Base-by-base conservation (phyloP, 2,797 vertebrate genomes). In the Gila robusta region DNA sequence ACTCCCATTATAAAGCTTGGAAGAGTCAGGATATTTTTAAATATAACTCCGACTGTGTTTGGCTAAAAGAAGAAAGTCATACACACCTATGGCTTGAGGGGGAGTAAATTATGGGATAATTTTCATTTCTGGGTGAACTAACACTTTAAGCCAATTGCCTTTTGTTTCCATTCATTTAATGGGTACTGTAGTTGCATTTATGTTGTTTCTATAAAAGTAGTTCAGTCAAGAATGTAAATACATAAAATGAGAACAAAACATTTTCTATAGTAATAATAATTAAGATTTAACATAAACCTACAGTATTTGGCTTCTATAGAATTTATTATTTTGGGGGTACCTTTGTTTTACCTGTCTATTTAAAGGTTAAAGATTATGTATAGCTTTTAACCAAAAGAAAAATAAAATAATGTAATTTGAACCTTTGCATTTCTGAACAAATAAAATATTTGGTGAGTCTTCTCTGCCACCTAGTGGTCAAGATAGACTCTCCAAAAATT, bases 381-480 rank as follows among this genome's bases (percentile, higher is more conserved):
- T 23, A 28, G 23, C 5, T 82, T 62, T 23, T 23, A 21, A 19
- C 23, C 16, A 26, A 70, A 71, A 70, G 17, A 2, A 1, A 2
- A 69, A 81, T 0, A 2, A 71, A 81, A 64, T 69, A 6, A 56
- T 67, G 79, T 73, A 9, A 71, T 87, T 69, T 85, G 3, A 35
- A 73, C 17, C 1, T 28, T 23, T 35, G 21, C 35, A 6, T 14
- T 41, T 54, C 26, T 14, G 17, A 32, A 67, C 28, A 74, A 17
- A 54, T 49, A 9, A 14, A 35, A 11, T 66, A 6, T 32, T 35
- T 26, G 6, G 32, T 67, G 83, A 81, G 62, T 91, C 83, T 79
- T 89, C 87, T 87, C 74, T 90, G 93, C 94, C 94, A 94, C 88
- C 94, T 93, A 93, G 94, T 93, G 95, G 93, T 67, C 6, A 1